These are phyloP conservation scores for Arenaria interpres DNA, from an alignment of 2,113 vertebrate species.

Conservation along the genomic window DNA sequence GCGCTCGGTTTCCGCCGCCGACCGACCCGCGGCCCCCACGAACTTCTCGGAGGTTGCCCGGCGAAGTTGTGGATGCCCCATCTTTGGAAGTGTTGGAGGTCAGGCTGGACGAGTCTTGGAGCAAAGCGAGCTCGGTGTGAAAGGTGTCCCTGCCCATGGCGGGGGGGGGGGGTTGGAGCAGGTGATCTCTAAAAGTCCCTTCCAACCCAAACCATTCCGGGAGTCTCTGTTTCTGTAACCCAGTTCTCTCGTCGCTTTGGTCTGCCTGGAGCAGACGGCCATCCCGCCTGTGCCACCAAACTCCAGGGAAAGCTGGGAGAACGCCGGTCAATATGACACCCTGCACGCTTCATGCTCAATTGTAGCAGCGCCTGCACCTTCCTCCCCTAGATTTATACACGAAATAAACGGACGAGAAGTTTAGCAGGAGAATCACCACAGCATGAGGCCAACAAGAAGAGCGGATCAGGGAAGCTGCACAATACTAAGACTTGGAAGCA, in stretches of 20 bases:
- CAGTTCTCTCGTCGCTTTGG: accelerated
- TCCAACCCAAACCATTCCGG: neutral
- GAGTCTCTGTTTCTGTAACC: neutral
- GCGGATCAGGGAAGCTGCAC: neutral
- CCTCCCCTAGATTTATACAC: accelerated
- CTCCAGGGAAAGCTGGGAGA: neutral
- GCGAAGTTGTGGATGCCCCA: neutral
- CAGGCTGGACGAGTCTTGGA: accelerated
- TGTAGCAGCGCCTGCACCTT: accelerated
- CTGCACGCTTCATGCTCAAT: accelerated
- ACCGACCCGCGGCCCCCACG: neutral
- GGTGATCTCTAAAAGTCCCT: neutral
- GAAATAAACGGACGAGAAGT: neutral
- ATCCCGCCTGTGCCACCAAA: accelerated
- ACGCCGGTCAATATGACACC: accelerated
- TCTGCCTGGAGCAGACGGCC: accelerated
- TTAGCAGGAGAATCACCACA: neutral
- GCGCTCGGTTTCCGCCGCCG: accelerated
- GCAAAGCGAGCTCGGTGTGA: neutral
- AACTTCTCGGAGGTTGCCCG: neutral
- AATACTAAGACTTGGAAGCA: neutral
- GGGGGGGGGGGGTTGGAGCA: accelerated
- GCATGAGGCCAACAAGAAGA: accelerated
- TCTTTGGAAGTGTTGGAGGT: neutral
- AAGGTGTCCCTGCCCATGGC: neutral